Evolutionary conservation across 2,888 invertebrate genomes (phyloP), one percentile per base, ranked within the genome.

Genomic region (Chymomyza amoena): DNA sequence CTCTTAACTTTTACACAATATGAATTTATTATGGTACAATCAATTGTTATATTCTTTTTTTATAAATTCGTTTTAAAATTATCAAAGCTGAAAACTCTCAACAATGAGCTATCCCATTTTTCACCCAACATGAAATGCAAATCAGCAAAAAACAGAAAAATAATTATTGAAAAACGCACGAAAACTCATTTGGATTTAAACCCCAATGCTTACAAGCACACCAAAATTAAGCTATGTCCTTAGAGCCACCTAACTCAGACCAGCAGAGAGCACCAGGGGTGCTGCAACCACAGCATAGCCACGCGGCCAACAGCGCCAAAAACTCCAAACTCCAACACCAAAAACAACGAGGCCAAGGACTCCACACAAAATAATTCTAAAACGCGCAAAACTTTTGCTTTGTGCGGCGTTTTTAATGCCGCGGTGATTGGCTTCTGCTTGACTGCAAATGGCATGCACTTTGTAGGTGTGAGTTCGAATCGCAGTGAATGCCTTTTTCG

Each of bases 371-470:
- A 68, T 54, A 45, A 45, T 86, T 79, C 71, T 72, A 86, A 86
- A 77, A 75, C 84, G 77, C 71, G 51, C 66, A 72, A 83, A 75
- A 87, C 76, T 86, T 86, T 83, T 81, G 70, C 84, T 75, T 79
- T 72, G 76, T 81, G 69, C 60, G 66, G 74, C 76, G 72, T 73
- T 83, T 86, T 77, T 68, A 83, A 81, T 83, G 77, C 79, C 60
- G 73, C 75, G 59, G 74, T 75, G 81, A 79, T 84, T 86, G 77
- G 69, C 54, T 18, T 56, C 28, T 20, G 51, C 25, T 25, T 59
- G 60, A 64, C 56, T 56, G 50, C 56, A 67, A 72, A 61, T 70
- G 71, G 59, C 18, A 54, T 56, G 69, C 65, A 39, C 20, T 56
- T 32, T 32, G 61, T 64, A 20, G 57, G 59, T 7, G 25, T 66